These are phyloP conservation scores for Heterotilapia buettikoferi DNA, from an alignment of 2,113 vertebrate genomes.

Conservation along the genomic window DNA sequence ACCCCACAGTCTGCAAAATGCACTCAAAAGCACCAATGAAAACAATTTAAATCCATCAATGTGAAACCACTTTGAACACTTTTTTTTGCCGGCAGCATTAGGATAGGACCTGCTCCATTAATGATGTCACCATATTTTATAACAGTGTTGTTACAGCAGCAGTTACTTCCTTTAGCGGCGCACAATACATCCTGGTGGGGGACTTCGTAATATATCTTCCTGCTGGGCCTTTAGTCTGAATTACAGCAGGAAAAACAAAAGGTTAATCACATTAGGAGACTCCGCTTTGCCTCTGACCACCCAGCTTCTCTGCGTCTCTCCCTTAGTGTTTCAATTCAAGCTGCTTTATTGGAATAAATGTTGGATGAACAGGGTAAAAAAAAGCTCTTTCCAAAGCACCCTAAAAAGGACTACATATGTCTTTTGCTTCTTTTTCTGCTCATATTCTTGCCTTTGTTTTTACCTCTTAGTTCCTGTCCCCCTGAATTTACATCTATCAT, in stretches of 20 bases:
- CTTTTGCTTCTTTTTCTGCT: background rate
- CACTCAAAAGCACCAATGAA: background rate
- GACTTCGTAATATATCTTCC: slow-evolving; percentile 22
- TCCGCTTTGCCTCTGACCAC: slow-evolving; percentile 33
- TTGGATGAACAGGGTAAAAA: background rate
- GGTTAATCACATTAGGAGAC: slow-evolving; percentile 38
- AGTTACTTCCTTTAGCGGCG: background rate
- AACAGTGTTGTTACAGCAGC: background rate
- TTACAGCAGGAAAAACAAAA: slow-evolving; percentile 44
- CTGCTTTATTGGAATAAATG: slow-evolving; percentile 11
- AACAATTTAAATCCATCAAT: slow-evolving; percentile 33
- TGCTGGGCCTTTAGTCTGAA: slow-evolving; percentile 41
- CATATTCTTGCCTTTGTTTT: background rate
- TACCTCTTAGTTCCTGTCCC: background rate
- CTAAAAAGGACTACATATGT: background rate
- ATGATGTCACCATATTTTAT: slow-evolving; percentile 27
- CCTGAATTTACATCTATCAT: background rate
- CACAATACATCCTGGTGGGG: slow-evolving; percentile 11
- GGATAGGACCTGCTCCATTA: slow-evolving; percentile 1
- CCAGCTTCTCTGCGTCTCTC: slow-evolving; percentile 5
- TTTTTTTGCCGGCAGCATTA: background rate
- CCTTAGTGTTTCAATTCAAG: background rate
- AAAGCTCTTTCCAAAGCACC: background rate
- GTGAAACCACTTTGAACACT: background rate
- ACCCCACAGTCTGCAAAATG: background rate